Conservation (phyloP, 2,797 vertebrate species). For the Labroides dimidiatus region DNA sequence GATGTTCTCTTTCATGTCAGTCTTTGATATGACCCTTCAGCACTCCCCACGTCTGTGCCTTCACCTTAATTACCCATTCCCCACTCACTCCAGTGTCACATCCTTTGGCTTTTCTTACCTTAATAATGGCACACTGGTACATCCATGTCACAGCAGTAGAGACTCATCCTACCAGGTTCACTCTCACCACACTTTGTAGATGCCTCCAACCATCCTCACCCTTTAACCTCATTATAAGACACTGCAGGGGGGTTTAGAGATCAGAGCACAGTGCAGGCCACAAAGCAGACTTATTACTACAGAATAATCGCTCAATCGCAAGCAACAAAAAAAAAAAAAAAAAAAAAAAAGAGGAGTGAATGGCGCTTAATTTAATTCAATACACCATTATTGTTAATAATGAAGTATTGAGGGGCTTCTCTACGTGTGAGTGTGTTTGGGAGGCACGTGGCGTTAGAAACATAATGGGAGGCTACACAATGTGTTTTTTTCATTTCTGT, state of each 20-base stretch:
- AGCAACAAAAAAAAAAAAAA: neutral
- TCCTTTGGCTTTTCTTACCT: constrained; percentile 8
- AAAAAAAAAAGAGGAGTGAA: neutral
- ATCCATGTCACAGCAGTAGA: constrained; percentile 29
- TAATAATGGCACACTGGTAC: constrained; percentile 7
- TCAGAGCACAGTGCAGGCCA: constrained; percentile 43
- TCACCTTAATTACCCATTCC: constrained; percentile 42
- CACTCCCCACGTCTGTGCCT: constrained; percentile 1
- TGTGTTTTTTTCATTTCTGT: constrained; percentile 48
- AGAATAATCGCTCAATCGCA: constrained; percentile 41
- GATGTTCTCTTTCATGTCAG: constrained; percentile 15
- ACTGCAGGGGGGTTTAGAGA: constrained; percentile 29
- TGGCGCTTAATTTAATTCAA: constrained; percentile 34
- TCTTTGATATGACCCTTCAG: constrained; percentile 29
- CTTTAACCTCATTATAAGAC: constrained; percentile 45
- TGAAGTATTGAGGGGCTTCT: constrained; percentile 16
- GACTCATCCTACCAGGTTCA: constrained; percentile 14
- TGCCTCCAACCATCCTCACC: constrained; percentile 20
- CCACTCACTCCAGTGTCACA: constrained; percentile 27
- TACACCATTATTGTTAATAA: constrained; percentile 67
- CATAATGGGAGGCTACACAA: constrained; percentile 11
- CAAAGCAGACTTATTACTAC: constrained; percentile 58
- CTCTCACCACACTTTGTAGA: constrained; percentile 25
- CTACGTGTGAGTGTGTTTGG: constrained; percentile 19
- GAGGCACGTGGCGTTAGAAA: neutral